These are phyloP conservation scores for Parapsyche elsis DNA, from an alignment of 1,140 invertebrate species.

Conservation along the genomic window DNA sequence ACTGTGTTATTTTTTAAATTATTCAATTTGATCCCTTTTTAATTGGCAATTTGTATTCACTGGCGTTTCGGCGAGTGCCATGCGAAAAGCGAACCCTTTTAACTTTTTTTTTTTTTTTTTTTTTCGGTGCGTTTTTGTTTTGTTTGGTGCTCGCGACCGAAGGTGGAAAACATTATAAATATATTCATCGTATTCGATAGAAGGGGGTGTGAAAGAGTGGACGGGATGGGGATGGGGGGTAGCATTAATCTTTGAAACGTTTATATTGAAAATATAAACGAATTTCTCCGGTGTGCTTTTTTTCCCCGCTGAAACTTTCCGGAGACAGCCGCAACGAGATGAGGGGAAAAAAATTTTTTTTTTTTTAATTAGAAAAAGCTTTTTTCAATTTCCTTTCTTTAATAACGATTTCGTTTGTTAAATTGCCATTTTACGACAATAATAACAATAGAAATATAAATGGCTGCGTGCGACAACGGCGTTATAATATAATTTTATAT, in stretches of 20 bases:
- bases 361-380: conserved; percentile 10
- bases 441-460: not conserved
- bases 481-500: too few species aligned
- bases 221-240: not conserved
- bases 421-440: not conserved
- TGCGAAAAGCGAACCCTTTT: conserved; percentile 11
- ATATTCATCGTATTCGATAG: conserved; percentile 19
- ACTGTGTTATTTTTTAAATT: conserved; percentile 35
- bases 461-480: too few species aligned
- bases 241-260: conserved; percentile 17
- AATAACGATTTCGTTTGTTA: not conserved
- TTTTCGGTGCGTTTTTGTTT: not conserved
- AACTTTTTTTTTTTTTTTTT: not conserved
- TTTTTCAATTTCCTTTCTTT: conserved; percentile 18
- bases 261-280: conserved; percentile 25
- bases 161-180: conserved; percentile 15
- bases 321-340: not conserved
- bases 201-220: not conserved
- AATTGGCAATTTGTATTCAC: conserved; percentile 46
- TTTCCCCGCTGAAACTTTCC: not conserved
- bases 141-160: not conserved
- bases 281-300: not conserved
- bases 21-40: conserved; percentile 44
- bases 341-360: not conserved
- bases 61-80: conserved; percentile 29